Base-by-base conservation (phyloP, 2,113 vertebrate species). In the Uropsilus gracilis region DNA sequence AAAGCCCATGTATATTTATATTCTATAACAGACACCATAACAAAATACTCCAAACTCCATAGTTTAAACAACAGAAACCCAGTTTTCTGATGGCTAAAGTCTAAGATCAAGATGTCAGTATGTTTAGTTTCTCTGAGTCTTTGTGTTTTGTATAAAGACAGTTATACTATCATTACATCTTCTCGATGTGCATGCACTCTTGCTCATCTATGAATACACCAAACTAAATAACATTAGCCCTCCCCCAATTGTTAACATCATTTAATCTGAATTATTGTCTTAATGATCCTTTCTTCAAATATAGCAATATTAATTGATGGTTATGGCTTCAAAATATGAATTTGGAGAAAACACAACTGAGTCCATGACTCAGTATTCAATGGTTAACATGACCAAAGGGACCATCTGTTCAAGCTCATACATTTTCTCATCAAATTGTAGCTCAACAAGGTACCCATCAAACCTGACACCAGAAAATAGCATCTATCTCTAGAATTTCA, bases 161-260 rank as follows among this genome's bases (percentile, higher is more conserved):
- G 8, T 1, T 8, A 18, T 5, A 42, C 32, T 73, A 34, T 11
- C 0, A 3, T 9, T 13, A 16, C 4, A 2, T 4, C 55, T 73
- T 42, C 22, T 63, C 30, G 6, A 7, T 28, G 8, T 24, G 24
- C 26, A 1, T n/a, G 1, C 34, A 37, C 13, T 11, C 2, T 63
- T 68, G 13, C 11, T 22, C 26, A 92, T 83, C 48, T 7, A 4
- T 12, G 64, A 88, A 17, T n/a, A 46, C 17, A 37, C 3, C 10
- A 44, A 11, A 55, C 50, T 16, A 55, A 14, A 1, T 61, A 11
- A 11, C 8, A 42, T 37, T 61, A 53, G 8, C 2, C 39, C 6
- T 13, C 39, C 3, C 6, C 1, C n/a, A n/a, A n/a, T 30, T 11
- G 3, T 9, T n/a, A 44, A 48, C 28, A 3, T 77, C 6, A 78